Percentiles rank a stretch among this genome's conserved stretches.
Conservation (phyloP, 2,797 vertebrate species). For the Bucorvus abyssinicus region DNA sequence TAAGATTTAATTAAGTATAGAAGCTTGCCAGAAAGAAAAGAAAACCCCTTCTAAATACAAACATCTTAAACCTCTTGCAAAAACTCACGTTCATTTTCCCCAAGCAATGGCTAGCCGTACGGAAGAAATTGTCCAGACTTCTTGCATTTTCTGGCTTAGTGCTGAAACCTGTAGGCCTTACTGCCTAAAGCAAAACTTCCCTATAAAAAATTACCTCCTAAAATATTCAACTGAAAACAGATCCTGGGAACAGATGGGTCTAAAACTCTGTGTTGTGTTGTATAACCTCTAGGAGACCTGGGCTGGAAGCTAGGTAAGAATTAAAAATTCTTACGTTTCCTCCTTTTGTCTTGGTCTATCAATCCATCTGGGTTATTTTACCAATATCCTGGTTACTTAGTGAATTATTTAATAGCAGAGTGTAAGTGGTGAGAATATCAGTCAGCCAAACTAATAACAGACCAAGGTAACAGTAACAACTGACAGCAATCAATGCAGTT, state of each 20-base stretch:
- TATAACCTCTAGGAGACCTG: not conserved
- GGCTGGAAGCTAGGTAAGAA: not conserved
- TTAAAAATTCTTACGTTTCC: not conserved
- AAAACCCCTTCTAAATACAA: constrained; percentile 18
- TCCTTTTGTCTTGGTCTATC: not conserved
- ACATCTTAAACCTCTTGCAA: constrained; percentile 21
- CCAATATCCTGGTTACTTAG: not conserved
- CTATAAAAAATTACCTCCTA: not conserved
- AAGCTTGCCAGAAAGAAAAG: constrained; percentile 18
- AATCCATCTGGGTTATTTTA: not conserved
- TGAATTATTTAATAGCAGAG: not conserved
- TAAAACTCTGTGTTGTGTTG: not conserved
- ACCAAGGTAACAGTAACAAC: not conserved
- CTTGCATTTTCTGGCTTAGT: constrained; percentile 39
- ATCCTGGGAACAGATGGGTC: not conserved
- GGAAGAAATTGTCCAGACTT: constrained; percentile 25
- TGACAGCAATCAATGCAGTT: not conserved
- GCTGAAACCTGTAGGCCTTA: constrained; percentile 43
- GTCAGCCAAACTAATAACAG: not conserved
- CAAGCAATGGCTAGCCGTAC: not conserved
- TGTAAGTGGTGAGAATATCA: not conserved
- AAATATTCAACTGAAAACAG: constrained; percentile 10
- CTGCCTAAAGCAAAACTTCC: constrained; percentile 12
- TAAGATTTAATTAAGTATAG: constrained; percentile 17
- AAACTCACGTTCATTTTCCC: not conserved